Evolutionary conservation across 2,888 invertebrate species (phyloP), one percentile per base, ranked within the genome.

Genomic region (Pollenia labialis): DNA sequence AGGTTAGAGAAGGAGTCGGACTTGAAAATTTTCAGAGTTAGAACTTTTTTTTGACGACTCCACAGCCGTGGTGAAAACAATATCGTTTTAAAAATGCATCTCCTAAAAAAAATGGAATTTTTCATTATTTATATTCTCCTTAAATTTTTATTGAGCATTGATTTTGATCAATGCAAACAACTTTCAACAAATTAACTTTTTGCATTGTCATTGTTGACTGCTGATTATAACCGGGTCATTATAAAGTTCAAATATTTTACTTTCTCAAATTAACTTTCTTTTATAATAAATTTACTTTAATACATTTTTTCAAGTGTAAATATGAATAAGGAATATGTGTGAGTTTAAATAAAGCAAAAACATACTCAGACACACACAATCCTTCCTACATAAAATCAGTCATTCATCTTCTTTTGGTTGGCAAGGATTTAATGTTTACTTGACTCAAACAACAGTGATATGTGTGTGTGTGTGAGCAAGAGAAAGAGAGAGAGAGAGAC

Each of bases 371-470:
- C 12, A 75, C 18, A 18, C 23, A 42, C 50, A 42, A 75, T 40
- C 64, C 18, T 18, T 64, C 40, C 66, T 32, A 42, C 54, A 56
- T 64, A 42, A 54, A 80, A 72, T 72, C 64, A 81, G 80, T 87
- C 84, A 87, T 87, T 74, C 72, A 77, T 87, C 74, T 87, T 87
- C 72, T 84, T 81, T 85, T 14, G 76, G 52, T 68, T 84, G 80
- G 62, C 76, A 72, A 74, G 84, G 84, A 84, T 77, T 87, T 81
- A 77, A 77, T 87, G 84, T 84, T 87, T 87, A 81, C 68, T 84
- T 77, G 84, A 68, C 68, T 80, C 83, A 81, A 76, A 83, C 66
- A 76, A 75, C 79, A 68, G 44, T 62, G 64, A 81, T 64, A 79
- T 77, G 50, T 32, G 44, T 48, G 68, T 54, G 8, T 54, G 42